phyloP scores from a whole-genome alignment of 2,797 vertebrate species.

The Onychomys arenicola region DNA sequence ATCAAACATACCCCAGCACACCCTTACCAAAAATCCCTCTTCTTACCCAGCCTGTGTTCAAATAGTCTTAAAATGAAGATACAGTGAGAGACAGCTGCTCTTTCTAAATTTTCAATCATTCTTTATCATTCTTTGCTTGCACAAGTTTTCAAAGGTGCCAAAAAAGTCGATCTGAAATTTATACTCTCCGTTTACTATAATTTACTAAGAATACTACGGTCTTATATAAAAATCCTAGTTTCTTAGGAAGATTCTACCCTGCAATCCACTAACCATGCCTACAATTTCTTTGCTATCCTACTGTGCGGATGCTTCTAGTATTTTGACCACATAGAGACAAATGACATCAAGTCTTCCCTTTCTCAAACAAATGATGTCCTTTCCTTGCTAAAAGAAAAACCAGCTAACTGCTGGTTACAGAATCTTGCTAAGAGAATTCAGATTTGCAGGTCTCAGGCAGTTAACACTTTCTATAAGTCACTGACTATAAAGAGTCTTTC shows the following conservation, averaged over 20 bases:
- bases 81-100: not conserved
- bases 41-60: not conserved
- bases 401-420: not conserved
- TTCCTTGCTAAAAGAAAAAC: not conserved
- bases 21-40: not conserved
- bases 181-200: not conserved
- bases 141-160: not conserved
- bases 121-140: not conserved
- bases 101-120: not conserved
- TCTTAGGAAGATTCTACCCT: not conserved
- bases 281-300: not conserved
- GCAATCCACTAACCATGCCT: not conserved
- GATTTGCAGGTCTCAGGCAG: not conserved
- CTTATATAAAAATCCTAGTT: not conserved
- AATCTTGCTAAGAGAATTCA: not conserved
- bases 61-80: constrained; percentile 3
- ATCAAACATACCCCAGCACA: not conserved
- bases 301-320: not conserved
- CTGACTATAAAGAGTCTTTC: not conserved
- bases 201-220: constrained; percentile 4
- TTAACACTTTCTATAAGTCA: not conserved
- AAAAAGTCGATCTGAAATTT: constrained; percentile 15
- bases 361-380: constrained; percentile 4
- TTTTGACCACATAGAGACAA: not conserved
- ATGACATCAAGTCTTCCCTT: not conserved